A percentile compares a stretch with the other conserved stretches of the same genome.
Conservation (phyloP, 2,113 vertebrate genomes). For the Mesoclemmys tuberculata region DNA sequence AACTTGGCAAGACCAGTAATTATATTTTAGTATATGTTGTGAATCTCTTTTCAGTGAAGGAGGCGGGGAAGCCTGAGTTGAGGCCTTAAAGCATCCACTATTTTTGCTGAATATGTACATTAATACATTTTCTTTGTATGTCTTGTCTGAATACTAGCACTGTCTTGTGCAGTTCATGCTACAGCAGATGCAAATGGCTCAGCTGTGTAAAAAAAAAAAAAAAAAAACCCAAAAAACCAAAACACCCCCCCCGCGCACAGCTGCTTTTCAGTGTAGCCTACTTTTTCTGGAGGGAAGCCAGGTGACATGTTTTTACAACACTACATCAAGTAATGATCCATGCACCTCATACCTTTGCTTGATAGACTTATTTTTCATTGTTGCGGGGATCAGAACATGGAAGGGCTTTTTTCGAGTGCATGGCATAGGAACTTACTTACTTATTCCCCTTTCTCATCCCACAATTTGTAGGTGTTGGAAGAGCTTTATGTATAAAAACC, state of each 20-base stretch:
- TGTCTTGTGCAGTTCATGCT: accelerated
- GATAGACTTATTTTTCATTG: neutral
- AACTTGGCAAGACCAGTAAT: accelerated
- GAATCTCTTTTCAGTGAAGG: neutral
- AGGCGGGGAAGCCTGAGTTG: neutral
- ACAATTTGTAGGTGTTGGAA: neutral
- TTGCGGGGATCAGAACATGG: neutral
- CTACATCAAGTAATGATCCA: neutral
- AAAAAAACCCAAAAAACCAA: too few species aligned
- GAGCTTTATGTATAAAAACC: neutral
- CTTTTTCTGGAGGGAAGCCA: neutral
- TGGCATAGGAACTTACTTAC: neutral
- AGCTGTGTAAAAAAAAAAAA: too few species aligned
- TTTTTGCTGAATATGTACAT: accelerated
- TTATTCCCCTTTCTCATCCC: neutral
- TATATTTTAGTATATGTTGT: neutral
- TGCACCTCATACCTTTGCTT: neutral
- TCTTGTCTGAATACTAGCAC: neutral
- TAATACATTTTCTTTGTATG: accelerated
- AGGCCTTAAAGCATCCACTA: neutral
- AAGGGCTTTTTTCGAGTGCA: neutral
- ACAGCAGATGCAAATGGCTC: neutral
- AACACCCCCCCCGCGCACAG: too few species aligned
- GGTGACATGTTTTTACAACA: neutral
- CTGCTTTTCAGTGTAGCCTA: too few species aligned